Base-by-base conservation (phyloP, 2,888 invertebrate genomes). In the Agrochola circellaris region DNA sequence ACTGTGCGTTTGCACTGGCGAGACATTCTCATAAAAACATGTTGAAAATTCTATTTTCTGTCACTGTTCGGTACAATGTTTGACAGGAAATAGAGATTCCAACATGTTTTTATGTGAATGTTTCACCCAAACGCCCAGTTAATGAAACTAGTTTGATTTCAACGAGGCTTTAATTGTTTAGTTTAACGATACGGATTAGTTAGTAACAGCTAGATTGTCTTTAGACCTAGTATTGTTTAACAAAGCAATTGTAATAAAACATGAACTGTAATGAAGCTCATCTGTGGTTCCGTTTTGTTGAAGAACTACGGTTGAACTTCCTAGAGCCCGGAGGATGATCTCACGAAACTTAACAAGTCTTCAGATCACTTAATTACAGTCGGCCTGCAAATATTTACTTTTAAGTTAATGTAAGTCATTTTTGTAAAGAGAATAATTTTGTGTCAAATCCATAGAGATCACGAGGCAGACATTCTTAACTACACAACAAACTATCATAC, bases 371-470 rank as follows among this genome's bases (percentile, higher is more conserved):
- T 60, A 38, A 74, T 62, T 72, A n/a, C 13, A 74, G 45, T 80
- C 65, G 20, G 67, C 70, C 67, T 58, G 64, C 58, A 64, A 73
- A 71, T 54, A 60, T 68, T 72, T 75, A 84, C 1, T 77, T 73
- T 60, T 79, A 82, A 80, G 79, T 77, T 73, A 71, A 13, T 30
- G 6, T 77, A 66, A 83, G 71, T 72, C 2, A 71, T 61, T 54
- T 65, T 62, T 58, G 23, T n/a, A 15, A 54, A 30, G 3, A 51
- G 7, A 15, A 51, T 62, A 62, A 56, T 8, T 79, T 83, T 76
- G 73, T 76, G 34, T 60, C n/a, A 60, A 71, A 70, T 67, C 23
- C 11, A 67, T 64, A 38, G 23, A 64, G 54, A 60, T 73, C 42
- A 67, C 34, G 56, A 26, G 15, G 61, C 60, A 80, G 73, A 62